phyloP scores from a whole-genome alignment of 1,140 invertebrate genomes.

The Euura saliciscinereae region DNA sequence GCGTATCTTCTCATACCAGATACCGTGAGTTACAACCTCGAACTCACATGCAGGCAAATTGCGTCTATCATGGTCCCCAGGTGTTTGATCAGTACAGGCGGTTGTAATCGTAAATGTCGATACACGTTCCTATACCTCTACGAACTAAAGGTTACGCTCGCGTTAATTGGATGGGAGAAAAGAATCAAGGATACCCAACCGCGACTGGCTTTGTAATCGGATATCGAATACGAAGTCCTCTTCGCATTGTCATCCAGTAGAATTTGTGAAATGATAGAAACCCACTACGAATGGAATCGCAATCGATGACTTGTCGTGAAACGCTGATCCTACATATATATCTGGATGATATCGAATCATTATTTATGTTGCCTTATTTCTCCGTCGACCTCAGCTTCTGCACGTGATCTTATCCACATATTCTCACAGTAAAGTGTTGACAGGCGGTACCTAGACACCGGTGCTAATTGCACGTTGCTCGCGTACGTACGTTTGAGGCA shows the following conservation, averaged over 20 bases:
- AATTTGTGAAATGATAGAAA: too few relatives aligned
- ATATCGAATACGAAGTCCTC: too few relatives aligned
- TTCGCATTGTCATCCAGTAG: too few relatives aligned
- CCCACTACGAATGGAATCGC: too few relatives aligned
- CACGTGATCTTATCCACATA: slow-evolving; percentile 2
- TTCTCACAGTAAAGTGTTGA: neutral
- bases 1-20: neutral
- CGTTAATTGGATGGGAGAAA: neutral
- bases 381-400: neutral
- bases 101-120: neutral
- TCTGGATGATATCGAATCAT: neutral
- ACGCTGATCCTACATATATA: neutral
- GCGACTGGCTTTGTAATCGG: too few relatives aligned
- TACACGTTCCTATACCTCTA: neutral
- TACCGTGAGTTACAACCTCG: neutral
- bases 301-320: too few relatives aligned
- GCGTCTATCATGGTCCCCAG: neutral
- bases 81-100: neutral
- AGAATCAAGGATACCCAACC: too few relatives aligned
- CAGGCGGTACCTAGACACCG: neutral
- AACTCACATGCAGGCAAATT: neutral
- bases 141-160: neutral
- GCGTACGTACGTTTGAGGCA: neutral
- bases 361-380: neutral
- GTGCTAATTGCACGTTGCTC: neutral